These are phyloP conservation scores for Bathynomus jamesi DNA, from an alignment of 1,140 invertebrate species.

Conservation along the genomic window DNA sequence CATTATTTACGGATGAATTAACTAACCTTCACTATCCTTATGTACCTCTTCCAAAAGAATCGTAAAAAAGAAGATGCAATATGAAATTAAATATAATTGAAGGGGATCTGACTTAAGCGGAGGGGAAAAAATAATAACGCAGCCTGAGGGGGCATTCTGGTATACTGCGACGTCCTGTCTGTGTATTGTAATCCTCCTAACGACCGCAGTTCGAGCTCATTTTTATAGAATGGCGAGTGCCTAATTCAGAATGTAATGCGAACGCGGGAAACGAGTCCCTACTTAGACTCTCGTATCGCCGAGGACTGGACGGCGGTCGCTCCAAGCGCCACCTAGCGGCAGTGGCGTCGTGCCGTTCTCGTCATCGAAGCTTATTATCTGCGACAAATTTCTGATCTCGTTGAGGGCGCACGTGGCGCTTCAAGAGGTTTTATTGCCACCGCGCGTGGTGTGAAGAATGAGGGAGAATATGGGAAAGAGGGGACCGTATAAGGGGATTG, in stretches of 20 bases:
- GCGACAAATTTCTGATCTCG: constrained; percentile 1
- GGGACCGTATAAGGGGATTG: too few relatives aligned
- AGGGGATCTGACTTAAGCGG: not conserved
- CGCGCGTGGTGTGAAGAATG: not conserved
- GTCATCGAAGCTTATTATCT: not conserved
- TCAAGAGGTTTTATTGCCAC: not conserved
- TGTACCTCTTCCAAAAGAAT: too few relatives aligned
- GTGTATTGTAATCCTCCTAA: not conserved
- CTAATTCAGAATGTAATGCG: not conserved
- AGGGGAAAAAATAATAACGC: not conserved
- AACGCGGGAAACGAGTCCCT: too few relatives aligned
- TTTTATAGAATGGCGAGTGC: not conserved
- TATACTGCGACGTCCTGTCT: not conserved
- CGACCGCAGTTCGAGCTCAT: not conserved
- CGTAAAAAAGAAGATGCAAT: too few relatives aligned
- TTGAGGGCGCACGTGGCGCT: not conserved
- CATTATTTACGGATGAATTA: too few relatives aligned
- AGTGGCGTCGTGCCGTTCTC: not conserved
- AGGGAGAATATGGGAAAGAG: not conserved
- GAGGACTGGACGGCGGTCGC: too few relatives aligned
- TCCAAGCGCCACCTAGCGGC: too few relatives aligned
- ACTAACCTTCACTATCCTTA: too few relatives aligned
- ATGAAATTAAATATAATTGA: not conserved
- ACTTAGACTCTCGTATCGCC: too few relatives aligned
- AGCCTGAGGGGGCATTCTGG: not conserved